These are phyloP conservation scores for Macrosoma leucophasiata DNA, from an alignment of 2,888 invertebrate genomes.

Conservation along the genomic window DNA sequence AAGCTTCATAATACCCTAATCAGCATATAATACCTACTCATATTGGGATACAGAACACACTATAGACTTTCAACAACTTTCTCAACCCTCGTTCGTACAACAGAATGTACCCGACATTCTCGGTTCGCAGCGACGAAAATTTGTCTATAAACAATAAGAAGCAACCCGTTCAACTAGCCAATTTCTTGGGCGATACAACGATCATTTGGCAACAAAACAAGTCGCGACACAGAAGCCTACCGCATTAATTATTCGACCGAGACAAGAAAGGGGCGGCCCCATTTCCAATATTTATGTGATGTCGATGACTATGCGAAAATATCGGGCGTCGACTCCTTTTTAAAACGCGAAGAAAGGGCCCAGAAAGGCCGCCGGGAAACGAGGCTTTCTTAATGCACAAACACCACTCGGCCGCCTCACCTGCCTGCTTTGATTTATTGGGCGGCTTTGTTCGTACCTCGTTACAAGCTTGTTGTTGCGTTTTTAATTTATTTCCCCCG, in stretches of 20 bases:
- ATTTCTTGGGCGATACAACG: conserved; percentile 38
- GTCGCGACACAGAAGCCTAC: conserved; percentile 62
- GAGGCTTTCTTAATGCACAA: conserved; percentile 73
- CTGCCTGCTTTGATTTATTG: conserved; percentile 72
- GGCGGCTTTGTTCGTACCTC: conserved; percentile 67
- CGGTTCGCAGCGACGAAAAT: conserved; percentile 9
- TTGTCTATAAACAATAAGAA: conserved; percentile 20
- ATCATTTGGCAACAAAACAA: conserved; percentile 65
- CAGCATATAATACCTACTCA: no score
- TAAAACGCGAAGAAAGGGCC: conserved; percentile 71
- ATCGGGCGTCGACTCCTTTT: conserved; percentile 73
- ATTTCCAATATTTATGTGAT: conserved; percentile 77
- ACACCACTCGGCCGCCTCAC: conserved; percentile 65
- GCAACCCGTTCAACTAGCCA: conserved; percentile 32
- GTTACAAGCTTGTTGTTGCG: conserved; percentile 75
- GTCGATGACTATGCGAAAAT: conserved; percentile 74
- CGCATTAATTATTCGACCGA: conserved; percentile 71
- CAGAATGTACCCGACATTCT: no score
- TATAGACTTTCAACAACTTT: no score
- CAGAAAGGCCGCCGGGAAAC: conserved; percentile 68
- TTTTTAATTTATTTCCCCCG: conserved; percentile 73
- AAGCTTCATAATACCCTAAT: no score
- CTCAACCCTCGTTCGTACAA: no score
- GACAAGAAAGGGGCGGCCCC: conserved; percentile 73
- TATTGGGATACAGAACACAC: no score